Evolutionary conservation across 2,113 vertebrate species (phyloP).

Genomic region (Lota lota): DNA sequence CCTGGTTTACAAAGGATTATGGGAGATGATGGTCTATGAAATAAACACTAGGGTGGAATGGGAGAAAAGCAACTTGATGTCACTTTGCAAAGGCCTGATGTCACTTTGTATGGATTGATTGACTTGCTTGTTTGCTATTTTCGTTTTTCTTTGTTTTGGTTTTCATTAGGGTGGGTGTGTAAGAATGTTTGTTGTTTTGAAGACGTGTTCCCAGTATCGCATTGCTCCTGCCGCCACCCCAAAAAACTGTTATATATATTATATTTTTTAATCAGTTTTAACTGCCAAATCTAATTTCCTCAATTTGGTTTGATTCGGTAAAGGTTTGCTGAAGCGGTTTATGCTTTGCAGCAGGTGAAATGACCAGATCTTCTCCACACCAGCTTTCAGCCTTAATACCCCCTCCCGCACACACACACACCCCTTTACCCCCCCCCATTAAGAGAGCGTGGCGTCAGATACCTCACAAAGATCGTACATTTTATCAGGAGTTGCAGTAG

Average conservation of each 20-base stretch:
- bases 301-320: slow-evolving; percentile 27
- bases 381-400: slow-evolving; percentile 80
- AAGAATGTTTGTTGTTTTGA: slow-evolving; percentile 63
- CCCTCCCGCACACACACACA: slow-evolving; percentile 38
- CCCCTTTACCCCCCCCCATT: slow-evolving; percentile 52
- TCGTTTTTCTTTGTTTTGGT: slow-evolving; percentile 19
- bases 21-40: slow-evolving; percentile 42
- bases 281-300: slow-evolving; percentile 22
- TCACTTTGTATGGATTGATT: slow-evolving; percentile 74
- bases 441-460: slow-evolving; percentile 53
- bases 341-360: slow-evolving; percentile 55
- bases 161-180: slow-evolving; percentile 50
- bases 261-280: slow-evolving; percentile 38
- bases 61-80: slow-evolving; percentile 66
- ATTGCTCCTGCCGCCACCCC: slow-evolving; percentile 41
- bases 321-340: slow-evolving; percentile 60
- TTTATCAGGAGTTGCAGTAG: slow-evolving; percentile 51
- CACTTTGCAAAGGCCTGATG: slow-evolving; percentile 76
- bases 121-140: slow-evolving; percentile 59
- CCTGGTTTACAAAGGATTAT: slow-evolving; percentile 54
- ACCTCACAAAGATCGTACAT: slow-evolving; percentile 42
- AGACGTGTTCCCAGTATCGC: slow-evolving; percentile 53
- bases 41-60: slow-evolving; percentile 9
- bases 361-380: slow-evolving; percentile 58
- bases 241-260: slow-evolving; percentile 36